Evolutionary conservation across 1,140 invertebrate species (phyloP).

Genomic region (Adoxophyes honmai): DNA sequence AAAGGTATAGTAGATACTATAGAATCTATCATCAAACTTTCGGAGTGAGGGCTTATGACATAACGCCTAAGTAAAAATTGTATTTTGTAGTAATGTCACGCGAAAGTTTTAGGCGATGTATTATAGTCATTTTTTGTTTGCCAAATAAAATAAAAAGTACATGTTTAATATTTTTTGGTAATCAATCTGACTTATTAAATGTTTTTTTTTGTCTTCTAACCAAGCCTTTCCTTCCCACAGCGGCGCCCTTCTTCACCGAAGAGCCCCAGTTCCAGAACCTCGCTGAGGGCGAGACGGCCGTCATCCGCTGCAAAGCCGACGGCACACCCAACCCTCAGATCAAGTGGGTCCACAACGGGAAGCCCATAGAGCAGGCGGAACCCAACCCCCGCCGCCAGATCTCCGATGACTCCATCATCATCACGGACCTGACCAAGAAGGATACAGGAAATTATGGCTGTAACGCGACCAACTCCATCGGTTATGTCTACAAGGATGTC

Average conservation of each 20-base stretch:
- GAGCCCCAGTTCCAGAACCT: conserved; percentile 93
- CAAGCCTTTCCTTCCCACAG: conserved; percentile 71
- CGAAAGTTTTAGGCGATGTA: too few species aligned
- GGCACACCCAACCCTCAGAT: conserved; percentile 94
- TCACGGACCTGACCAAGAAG: conserved; percentile 88
- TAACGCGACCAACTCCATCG: conserved; percentile 98
- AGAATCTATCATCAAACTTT: too few species aligned
- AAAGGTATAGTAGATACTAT: too few species aligned
- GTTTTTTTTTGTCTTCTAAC: too few species aligned
- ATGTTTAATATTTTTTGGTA: too few species aligned
- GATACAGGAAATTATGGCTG: conserved; percentile 99
- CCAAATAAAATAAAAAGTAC: too few species aligned
- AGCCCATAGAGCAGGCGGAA: conserved; percentile 87
- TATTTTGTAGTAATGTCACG: too few species aligned
- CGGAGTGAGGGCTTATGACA: too few species aligned
- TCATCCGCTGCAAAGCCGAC: conserved; percentile 91
- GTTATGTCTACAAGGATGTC: conserved; percentile 98
- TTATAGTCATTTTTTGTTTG: too few species aligned
- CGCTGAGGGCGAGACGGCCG: conserved; percentile 93
- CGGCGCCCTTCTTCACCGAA: conserved; percentile 94
- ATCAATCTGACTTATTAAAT: too few species aligned
- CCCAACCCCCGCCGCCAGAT: conserved; percentile 85
- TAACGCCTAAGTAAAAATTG: too few species aligned
- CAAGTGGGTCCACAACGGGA: conserved; percentile 98
- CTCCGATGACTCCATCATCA: conserved; percentile 86